These are phyloP conservation scores for Vespertilio murinus DNA, from an alignment of 2,797 vertebrate species.

Conservation along the genomic window DNA sequence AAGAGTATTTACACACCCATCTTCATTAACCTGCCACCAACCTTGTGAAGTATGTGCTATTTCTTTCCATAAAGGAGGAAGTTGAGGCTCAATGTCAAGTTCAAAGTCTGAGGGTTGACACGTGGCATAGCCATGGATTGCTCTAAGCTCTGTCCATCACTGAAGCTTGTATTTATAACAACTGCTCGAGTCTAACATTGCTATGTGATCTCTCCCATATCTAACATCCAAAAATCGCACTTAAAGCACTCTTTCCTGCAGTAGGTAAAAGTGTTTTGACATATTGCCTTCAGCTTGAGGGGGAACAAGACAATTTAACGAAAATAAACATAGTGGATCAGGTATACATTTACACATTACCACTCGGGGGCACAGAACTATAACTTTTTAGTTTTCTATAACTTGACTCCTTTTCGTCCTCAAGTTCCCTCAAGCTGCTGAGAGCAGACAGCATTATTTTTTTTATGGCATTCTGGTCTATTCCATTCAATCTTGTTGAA, in stretches of 20 bases:
- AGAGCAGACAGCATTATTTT: neutral
- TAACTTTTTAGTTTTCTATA: slow-evolving; percentile 38
- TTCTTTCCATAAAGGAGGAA: neutral
- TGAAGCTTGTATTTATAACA: neutral
- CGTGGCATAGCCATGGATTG: neutral
- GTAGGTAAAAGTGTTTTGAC: slow-evolving; percentile 61
- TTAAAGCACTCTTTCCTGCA: neutral
- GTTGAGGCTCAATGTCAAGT: neutral
- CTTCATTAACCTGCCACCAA: neutral
- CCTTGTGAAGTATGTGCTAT: neutral
- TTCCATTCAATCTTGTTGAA: neutral
- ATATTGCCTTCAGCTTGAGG: slow-evolving; percentile 60
- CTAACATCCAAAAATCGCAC: neutral
- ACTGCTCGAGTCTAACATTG: neutral
- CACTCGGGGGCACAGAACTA: slow-evolving; percentile 47
- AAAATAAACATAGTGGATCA: slow-evolving; percentile 63
- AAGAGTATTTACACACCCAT: neutral
- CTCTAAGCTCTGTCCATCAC: neutral
- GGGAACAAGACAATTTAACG: slow-evolving; percentile 58
- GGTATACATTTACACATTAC: slow-evolving; percentile 44
- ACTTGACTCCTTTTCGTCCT: slow-evolving; percentile 49
- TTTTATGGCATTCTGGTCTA: slow-evolving; percentile 1
- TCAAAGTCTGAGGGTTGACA: neutral
- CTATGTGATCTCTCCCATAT: neutral
- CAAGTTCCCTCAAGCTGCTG: slow-evolving; percentile 13